These are phyloP conservation scores for Siniperca knerii DNA, from an alignment of 2,113 vertebrate species.

Conservation along the genomic window DNA sequence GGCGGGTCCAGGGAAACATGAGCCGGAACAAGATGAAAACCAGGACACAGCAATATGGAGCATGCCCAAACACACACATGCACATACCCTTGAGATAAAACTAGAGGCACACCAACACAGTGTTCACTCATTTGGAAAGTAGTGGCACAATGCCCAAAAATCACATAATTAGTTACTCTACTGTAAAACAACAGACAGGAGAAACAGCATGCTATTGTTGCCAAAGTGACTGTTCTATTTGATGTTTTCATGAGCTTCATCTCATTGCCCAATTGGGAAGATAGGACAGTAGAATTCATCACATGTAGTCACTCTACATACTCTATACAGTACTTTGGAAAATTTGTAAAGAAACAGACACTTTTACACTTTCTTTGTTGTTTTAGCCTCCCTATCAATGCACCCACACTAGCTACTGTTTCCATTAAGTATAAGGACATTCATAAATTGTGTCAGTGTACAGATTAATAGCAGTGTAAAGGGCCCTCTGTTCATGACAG, in stretches of 20 bases:
- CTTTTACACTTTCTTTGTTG: too few species aligned
- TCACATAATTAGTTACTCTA: slow-evolving; percentile 73
- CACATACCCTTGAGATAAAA: slow-evolving; percentile 46
- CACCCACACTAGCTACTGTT: neutral
- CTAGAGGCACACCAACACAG: slow-evolving; percentile 44
- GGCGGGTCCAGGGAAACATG: slow-evolving; percentile 59
- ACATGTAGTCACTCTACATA: neutral
- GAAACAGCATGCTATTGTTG: slow-evolving; percentile 12
- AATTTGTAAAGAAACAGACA: neutral
- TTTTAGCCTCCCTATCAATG: neutral
- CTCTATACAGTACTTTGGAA: neutral
- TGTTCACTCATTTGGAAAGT: slow-evolving; percentile 74
- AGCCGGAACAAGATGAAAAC: slow-evolving; percentile 69
- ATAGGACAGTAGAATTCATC: neutral
- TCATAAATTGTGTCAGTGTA: neutral
- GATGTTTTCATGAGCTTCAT: slow-evolving; percentile 7
- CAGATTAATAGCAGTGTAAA: neutral
- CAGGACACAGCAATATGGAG: slow-evolving; percentile 71
- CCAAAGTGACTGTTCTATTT: neutral
- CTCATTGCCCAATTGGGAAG: neutral
- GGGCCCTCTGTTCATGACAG: neutral
- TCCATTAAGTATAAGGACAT: neutral
- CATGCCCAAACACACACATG: slow-evolving; percentile 47
- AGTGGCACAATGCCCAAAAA: slow-evolving; percentile 62
- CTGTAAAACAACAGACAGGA: slow-evolving; percentile 61